phyloP scores from a whole-genome alignment of 2,888 invertebrate genomes.

The Uropetala carovei region DNA sequence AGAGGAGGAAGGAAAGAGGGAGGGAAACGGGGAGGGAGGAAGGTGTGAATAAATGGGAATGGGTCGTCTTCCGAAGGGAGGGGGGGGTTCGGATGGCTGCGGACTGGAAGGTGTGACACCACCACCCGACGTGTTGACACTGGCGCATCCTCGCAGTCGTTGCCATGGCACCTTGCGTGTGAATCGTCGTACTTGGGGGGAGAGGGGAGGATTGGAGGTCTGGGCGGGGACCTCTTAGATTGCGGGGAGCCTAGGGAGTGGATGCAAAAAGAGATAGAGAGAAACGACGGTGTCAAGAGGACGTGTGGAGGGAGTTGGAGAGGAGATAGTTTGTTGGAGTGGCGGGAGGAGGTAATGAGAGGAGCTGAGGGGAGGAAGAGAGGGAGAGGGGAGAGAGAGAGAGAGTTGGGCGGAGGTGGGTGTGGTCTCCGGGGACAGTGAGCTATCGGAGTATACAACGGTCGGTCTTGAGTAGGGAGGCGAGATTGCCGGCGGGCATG shows the following conservation, averaged over 20 bases:
- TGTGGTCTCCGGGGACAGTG: not conserved
- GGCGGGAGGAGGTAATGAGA: not conserved
- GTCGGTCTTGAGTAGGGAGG: not conserved
- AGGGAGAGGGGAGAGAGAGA: not conserved
- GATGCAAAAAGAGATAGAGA: not conserved
- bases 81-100: not conserved
- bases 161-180: constrained; percentile 4
- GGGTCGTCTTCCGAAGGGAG: not conserved
- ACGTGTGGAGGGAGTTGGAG: not conserved
- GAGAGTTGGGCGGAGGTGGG: not conserved
- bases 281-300: not conserved
- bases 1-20: no score
- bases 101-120: constrained; percentile 11
- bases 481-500: not conserved
- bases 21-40: no score
- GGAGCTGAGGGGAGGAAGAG: not conserved
- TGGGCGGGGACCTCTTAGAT: not conserved
- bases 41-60: no score
- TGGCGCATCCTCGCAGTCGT: not conserved
- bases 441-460: not conserved
- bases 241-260: not conserved
- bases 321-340: no score
- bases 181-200: not conserved
- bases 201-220: not conserved
- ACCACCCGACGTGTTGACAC: not conserved